These are phyloP conservation scores for Aporophyla lueneburgensis DNA, from an alignment of 2,888 invertebrate genomes.

Conservation along the genomic window DNA sequence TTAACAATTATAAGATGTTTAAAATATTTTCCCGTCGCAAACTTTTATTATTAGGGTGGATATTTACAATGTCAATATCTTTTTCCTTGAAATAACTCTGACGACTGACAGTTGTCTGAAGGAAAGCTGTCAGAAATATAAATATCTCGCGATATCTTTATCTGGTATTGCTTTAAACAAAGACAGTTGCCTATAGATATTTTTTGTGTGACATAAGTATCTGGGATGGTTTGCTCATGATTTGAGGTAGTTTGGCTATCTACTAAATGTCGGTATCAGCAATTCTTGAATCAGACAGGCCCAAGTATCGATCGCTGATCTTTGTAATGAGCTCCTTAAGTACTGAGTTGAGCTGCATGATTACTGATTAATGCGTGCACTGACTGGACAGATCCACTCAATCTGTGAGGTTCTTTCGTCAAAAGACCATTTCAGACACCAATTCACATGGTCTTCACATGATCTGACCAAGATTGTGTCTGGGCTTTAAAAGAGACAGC, in stretches of 20 bases:
- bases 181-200: not conserved
- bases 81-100: not conserved
- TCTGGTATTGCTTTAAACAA: too few relatives aligned
- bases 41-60: not conserved
- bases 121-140: not conserved
- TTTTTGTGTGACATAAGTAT: not conserved
- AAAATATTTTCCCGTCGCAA: not conserved
- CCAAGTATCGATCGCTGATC: not conserved
- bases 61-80: not conserved
- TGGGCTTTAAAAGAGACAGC: too few relatives aligned
- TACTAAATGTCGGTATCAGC: not conserved
- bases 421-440: too few relatives aligned
- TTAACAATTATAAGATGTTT: not conserved
- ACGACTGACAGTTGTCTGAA: not conserved
- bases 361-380: too few relatives aligned
- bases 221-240: not conserved
- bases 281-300: not conserved
- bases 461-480: too few relatives aligned
- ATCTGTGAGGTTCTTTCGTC: too few relatives aligned
- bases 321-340: too few relatives aligned
- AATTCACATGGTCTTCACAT: too few relatives aligned
- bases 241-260: not conserved
- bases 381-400: too few relatives aligned
- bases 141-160: not conserved
- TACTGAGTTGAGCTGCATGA: too few relatives aligned